Evolutionary conservation across 2,888 invertebrate genomes (phyloP), one percentile per base, ranked within the genome.

Genomic region (Autographa pulchrina): DNA sequence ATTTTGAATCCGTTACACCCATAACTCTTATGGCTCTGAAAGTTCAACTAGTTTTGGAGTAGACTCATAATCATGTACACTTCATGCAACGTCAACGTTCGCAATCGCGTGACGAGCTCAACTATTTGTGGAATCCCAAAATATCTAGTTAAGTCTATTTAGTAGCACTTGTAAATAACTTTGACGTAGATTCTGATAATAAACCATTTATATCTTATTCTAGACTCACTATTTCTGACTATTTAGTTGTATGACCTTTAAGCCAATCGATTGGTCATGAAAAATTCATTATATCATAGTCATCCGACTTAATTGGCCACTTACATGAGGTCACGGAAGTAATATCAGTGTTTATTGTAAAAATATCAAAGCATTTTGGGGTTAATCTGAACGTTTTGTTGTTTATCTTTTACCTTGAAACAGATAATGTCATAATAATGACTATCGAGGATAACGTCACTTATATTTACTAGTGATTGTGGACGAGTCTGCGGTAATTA

Each of bases 271-370:
- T 56, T 52, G 35, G 25, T 65, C 20, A 76, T 80, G 59, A 78
- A 72, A 78, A 76, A 83, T 83, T 84, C 68, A 83, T 80, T 6
- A 8, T n/a, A n/a, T 48, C n/a, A 62, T 7, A 16, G 48, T 41
- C 14, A 64, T 48, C 62, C 58, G 18, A 70, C 68, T 48, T 66
- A 67, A 69, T 48, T 65, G 48, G 41, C 68, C 38, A 48, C 70
- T 68, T 72, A 68, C 56, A 13, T 18, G 58, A 64, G 66, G 63
- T 64, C 68, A 64, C 13, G 35, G 62, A 68, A 63, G n/a, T 72
- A 14, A 43, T 62, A 11, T 25, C 38, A 65, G 31, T 41, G 25
- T n/a, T 11, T 43, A 56, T 41, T 67, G 38, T 62, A 14, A n/a
- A 65, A 68, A 25, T 11, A 56, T 59, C 16, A 20, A 56, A 20